Evolutionary conservation across 2,113 vertebrate species (phyloP).

Genomic region (rabbit (Oryctolagus cuniculus)): DNA sequence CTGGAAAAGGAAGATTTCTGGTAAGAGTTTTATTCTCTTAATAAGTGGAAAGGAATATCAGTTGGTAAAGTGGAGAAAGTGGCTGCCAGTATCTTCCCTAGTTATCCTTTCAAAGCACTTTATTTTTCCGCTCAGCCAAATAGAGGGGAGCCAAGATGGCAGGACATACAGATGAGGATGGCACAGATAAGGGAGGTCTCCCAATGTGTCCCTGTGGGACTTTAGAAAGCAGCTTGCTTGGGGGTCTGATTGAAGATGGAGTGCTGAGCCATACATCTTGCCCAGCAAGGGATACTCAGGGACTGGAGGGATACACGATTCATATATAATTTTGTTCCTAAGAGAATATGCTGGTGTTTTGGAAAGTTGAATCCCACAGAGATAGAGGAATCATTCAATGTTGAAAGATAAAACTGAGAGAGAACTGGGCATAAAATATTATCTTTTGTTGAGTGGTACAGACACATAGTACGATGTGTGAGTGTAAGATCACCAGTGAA

Average conservation of each 20-base stretch:
- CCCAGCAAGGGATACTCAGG: neutral
- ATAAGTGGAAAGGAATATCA: neutral
- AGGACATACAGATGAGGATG: neutral
- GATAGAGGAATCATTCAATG: neutral
- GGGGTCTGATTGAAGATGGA: neutral
- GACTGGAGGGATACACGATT: neutral
- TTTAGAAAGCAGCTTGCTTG: neutral
- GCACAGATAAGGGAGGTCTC: neutral
- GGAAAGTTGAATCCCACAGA: neutral
- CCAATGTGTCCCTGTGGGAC: neutral
- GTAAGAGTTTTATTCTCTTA: neutral
- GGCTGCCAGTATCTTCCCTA: neutral
- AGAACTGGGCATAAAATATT: neutral
- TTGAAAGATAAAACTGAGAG: neutral
- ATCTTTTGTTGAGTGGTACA: neutral
- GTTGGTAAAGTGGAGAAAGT: neutral
- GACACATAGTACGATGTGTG: neutral
- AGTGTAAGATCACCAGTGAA: neutral
- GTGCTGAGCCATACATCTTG: neutral
- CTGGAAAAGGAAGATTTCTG: neutral
- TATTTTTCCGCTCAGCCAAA: neutral
- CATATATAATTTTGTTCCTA: neutral
- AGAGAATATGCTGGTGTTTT: neutral
- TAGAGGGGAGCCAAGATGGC: neutral
- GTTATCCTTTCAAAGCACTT: neutral